These are phyloP conservation scores for Bostrychus sinensis DNA, from an alignment of 2,113 vertebrate species.

Conservation along the genomic window DNA sequence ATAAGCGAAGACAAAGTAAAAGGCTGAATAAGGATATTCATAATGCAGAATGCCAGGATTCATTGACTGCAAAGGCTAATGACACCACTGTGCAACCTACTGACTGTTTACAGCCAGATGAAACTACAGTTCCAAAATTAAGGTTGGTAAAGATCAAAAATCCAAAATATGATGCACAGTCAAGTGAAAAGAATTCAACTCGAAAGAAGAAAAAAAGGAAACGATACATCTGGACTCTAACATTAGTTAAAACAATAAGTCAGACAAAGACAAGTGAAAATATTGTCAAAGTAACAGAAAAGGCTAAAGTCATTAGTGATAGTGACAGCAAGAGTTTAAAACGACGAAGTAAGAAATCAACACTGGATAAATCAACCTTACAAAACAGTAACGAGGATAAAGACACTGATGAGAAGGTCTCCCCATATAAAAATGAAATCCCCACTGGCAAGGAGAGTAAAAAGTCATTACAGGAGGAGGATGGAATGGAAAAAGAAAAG, in stretches of 20 bases:
- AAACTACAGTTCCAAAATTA: slow-evolving; percentile 72
- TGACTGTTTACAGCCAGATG: slow-evolving; percentile 44
- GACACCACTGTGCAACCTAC: slow-evolving; percentile 33
- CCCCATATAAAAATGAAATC: slow-evolving; percentile 43
- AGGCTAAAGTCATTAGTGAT: slow-evolving; percentile 48
- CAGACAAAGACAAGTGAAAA: slow-evolving; percentile 30
- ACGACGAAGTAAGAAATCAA: slow-evolving; percentile 39
- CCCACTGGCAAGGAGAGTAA: slow-evolving; percentile 46
- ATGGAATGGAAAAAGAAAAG: slow-evolving; percentile 39
- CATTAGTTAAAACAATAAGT: slow-evolving; percentile 68
- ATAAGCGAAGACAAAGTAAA: slow-evolving; percentile 70
- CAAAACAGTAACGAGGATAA: slow-evolving; percentile 28
- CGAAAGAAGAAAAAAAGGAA: slow-evolving; percentile 79
- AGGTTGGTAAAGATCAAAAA: slow-evolving; percentile 76
- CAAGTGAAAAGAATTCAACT: slow-evolving; percentile 49
- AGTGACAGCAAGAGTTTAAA: slow-evolving; percentile 33
- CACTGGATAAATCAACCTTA: slow-evolving; percentile 20
- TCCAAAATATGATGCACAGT: slow-evolving; percentile 69
- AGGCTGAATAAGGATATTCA: slow-evolving; percentile 65
- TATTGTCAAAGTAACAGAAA: slow-evolving; percentile 44
- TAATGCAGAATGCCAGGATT: slow-evolving; percentile 43
- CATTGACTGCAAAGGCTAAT: slow-evolving; percentile 42
- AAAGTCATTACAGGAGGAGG: slow-evolving; percentile 41
- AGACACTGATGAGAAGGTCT: slow-evolving; percentile 33
- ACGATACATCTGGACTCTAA: slow-evolving; percentile 80